Percentiles rank a stretch among this genome's conserved stretches.
phyloP scores from a whole-genome alignment of 2,888 invertebrate species.

The Oscheius onirici region DNA sequence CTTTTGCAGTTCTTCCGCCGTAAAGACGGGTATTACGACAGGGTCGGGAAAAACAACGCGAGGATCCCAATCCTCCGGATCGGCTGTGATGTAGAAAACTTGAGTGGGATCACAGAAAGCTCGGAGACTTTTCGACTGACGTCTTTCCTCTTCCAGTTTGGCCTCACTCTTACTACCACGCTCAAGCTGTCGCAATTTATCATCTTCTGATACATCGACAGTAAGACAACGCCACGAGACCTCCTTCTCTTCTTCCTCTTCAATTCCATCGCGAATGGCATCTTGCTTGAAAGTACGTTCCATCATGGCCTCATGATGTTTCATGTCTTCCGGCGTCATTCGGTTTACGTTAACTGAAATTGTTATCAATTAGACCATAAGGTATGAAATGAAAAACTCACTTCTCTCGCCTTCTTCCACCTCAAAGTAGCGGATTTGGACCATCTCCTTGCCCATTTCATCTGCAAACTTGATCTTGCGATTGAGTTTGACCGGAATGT shows the following conservation, averaged over 20 bases:
- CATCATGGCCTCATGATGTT: slow-evolving; percentile 34
- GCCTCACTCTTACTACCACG: slow-evolving; percentile 29
- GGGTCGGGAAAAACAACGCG: slow-evolving; percentile 9
- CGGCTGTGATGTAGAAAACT: slow-evolving; percentile 16
- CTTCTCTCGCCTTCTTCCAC: slow-evolving; percentile 90
- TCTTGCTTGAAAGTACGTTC: slow-evolving; percentile 23
- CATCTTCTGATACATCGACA: neutral
- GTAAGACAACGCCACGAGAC: neutral
- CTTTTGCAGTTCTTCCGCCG: neutral
- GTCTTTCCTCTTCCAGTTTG: slow-evolving; percentile 13
- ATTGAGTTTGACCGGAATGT: slow-evolving; percentile 17
- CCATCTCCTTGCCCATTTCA: slow-evolving; percentile 82
- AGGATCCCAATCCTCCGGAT: slow-evolving; percentile 33
- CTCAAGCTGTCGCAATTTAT: neutral
- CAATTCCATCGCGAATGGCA: neutral
- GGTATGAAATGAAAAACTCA: slow-evolving; percentile 40
- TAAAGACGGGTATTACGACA: neutral
- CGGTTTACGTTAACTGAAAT: slow-evolving; percentile 36
- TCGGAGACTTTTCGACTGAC: slow-evolving; percentile 14
- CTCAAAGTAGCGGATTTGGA: slow-evolving; percentile 88
- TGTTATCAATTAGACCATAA: neutral
- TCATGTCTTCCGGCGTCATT: slow-evolving; percentile 37
- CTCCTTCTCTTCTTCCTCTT: slow-evolving; percentile 31
- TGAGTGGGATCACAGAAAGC: slow-evolving; percentile 31
- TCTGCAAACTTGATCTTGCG: slow-evolving; percentile 81